These are phyloP conservation scores for Columba guinea DNA, from an alignment of 2,797 vertebrate genomes.

Conservation along the genomic window DNA sequence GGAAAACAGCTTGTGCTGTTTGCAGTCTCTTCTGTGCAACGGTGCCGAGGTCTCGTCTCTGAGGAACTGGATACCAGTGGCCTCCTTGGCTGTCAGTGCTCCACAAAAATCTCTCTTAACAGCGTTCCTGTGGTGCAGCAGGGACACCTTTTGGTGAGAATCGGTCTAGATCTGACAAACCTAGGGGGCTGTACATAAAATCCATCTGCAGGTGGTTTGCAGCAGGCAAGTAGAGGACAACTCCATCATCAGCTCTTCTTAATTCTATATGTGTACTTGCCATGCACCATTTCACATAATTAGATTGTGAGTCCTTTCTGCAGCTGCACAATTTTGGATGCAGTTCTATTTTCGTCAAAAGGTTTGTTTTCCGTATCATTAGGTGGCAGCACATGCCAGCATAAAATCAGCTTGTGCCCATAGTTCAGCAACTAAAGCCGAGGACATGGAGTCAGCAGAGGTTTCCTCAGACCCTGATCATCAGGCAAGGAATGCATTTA, in stretches of 20 bases:
- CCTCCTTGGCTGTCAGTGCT: background rate
- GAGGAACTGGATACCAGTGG: accelerated
- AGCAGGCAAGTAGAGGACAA: background rate
- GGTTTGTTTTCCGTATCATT: background rate
- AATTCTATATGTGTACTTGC: accelerated
- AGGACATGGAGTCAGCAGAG: background rate
- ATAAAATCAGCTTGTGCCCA: background rate
- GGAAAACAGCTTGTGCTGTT: accelerated
- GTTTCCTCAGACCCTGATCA: background rate
- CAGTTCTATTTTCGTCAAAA: background rate
- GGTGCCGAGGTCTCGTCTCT: background rate
- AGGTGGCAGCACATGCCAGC: conserved; percentile 32
- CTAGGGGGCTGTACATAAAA: accelerated
- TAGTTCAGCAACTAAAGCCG: background rate
- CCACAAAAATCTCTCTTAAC: too few relatives aligned
- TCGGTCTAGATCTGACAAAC: background rate
- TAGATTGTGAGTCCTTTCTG: background rate
- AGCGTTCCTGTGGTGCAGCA: background rate
- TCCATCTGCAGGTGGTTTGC: too few relatives aligned
- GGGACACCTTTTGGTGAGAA: background rate
- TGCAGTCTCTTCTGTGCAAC: accelerated
- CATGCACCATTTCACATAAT: accelerated
- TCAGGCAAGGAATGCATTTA: accelerated
- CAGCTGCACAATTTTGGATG: background rate
- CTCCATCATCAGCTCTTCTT: background rate